Evolutionary conservation across 2,797 vertebrate species (phyloP).

Genomic region (Micropoecilia bifurca): DNA sequence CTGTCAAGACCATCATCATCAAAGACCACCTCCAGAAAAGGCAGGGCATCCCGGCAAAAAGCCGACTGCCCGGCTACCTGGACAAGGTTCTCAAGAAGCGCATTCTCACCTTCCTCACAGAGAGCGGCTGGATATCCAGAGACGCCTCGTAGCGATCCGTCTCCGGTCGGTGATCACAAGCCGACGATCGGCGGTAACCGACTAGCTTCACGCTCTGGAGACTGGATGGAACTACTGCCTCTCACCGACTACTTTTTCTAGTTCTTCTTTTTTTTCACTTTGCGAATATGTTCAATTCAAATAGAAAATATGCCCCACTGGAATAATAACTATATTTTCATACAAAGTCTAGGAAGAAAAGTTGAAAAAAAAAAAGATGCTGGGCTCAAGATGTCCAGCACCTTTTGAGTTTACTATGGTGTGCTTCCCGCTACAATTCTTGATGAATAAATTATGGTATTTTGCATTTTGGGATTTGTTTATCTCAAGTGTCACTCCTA

Average conservation of each 20-base stretch:
- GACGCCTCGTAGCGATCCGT: conserved; percentile 85
- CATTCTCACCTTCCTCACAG: conserved; percentile 95
- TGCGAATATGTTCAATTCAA: conserved; percentile 68
- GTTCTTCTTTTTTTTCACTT: conserved; percentile 25
- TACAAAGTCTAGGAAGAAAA: conserved; percentile 41
- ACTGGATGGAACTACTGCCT: conserved; percentile 47
- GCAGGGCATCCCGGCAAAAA: conserved; percentile 95
- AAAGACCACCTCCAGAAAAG: conserved; percentile 97
- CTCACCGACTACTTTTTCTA: conserved; percentile 31
- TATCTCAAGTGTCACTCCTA: neutral
- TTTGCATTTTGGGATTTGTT: neutral
- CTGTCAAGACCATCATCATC: conserved; percentile 97
- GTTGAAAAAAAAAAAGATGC: neutral
- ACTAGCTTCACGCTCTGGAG: neutral
- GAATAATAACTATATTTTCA: conserved; percentile 62
- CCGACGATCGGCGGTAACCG: neutral
- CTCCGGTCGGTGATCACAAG: neutral
- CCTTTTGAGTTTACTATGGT: conserved; percentile 6
- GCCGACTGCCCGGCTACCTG: conserved; percentile 93
- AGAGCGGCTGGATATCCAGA: conserved; percentile 98
- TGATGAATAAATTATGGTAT: neutral
- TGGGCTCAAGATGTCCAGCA: neutral
- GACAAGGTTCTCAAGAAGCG: conserved; percentile 98
- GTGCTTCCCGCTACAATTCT: conserved; percentile 19
- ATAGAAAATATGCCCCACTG: conserved; percentile 28